Evolutionary conservation across 2,797 vertebrate species (phyloP), one percentile per base, ranked within the genome.

Genomic region (Gouania willdenowi): DNA sequence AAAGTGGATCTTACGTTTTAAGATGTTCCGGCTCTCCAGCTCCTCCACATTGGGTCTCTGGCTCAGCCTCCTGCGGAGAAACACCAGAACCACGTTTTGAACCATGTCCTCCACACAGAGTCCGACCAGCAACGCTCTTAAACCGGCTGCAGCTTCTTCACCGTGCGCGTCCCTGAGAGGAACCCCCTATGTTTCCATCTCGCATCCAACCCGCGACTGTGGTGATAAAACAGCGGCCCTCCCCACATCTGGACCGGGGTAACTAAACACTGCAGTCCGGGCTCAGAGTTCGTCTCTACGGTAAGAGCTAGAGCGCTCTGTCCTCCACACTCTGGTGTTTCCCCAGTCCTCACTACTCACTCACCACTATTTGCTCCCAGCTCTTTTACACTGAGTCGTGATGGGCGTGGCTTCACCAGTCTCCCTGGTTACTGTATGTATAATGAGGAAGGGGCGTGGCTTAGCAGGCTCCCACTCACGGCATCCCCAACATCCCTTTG

Each of bases 51-150:
- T 94, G 1, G 96, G 96, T 87, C 96, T 93, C 81, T 98, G 95
- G 91, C 95, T 99, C 86, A 99, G 87, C 83, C 96, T 91, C 91
- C 96, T 99, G 91, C 92, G 93, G 70, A 98, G 93, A 91, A 97
- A 94, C 83, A 98, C 90, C 79, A 94, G 66, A 70, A 98, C 94
- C 60, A 97, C 85, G 71, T 93, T 95, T 86, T 96, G 94, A 85
- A 98, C 93, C 94, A 96, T 96, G 15, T 32, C 27, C 45, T 33
- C 15, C 15, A 23, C 16, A 20, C 19, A 4, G 19, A 4, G 13
- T 14, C 13, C 19, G 19, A 20, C 20, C 19, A 4, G 5, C 19
- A 5, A n/a, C n/a, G n/a, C 5, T 3, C 20, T 8, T 63, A 79
- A 45, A 74, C 63, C 35, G 73, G 70, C 45, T 75, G 64, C 3